Conservation (phyloP, 2,113 vertebrate genomes). For the Leptodactylus fuscus region DNA sequence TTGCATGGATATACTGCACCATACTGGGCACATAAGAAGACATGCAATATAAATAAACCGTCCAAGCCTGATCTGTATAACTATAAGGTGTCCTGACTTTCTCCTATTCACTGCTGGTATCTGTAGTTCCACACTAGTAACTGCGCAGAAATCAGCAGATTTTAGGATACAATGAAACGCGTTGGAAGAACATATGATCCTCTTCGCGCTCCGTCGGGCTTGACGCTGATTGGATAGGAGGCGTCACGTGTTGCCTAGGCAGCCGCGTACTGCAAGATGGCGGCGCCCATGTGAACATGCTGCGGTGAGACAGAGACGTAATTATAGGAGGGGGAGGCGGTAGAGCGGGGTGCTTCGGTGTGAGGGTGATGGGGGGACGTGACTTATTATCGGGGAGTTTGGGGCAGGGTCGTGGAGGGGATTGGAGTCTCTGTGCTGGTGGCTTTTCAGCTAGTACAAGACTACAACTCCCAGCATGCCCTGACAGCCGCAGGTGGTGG, state of each 20-base stretch:
- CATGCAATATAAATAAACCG: too few relatives aligned
- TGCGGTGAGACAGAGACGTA: slow-evolving; percentile 40
- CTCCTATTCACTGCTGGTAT: not conserved
- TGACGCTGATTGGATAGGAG: slow-evolving; percentile 51
- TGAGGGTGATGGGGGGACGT: not conserved
- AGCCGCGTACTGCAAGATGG: slow-evolving; percentile 69
- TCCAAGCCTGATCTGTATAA: too few relatives aligned
- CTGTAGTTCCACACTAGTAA: not conserved
- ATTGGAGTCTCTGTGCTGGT: not conserved
- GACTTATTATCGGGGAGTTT: not conserved
- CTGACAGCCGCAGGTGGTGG: not conserved
- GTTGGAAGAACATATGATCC: not conserved
- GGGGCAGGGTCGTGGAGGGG: not conserved
- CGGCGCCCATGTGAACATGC: slow-evolving; percentile 63
- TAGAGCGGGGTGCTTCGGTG: too few relatives aligned
- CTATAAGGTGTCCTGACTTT: not conserved
- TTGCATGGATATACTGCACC: too few relatives aligned
- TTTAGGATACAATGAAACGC: not conserved
- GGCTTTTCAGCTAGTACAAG: not conserved
- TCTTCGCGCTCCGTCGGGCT: not conserved
- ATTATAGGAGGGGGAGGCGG: too few relatives aligned
- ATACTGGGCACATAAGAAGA: too few relatives aligned
- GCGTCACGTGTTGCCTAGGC: slow-evolving; percentile 63
- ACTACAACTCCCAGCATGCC: not conserved
- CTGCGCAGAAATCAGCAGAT: too few relatives aligned